These are phyloP conservation scores for Mionectes olivaceus DNA, from an alignment of 2,797 vertebrate species.

Conservation along the genomic window DNA sequence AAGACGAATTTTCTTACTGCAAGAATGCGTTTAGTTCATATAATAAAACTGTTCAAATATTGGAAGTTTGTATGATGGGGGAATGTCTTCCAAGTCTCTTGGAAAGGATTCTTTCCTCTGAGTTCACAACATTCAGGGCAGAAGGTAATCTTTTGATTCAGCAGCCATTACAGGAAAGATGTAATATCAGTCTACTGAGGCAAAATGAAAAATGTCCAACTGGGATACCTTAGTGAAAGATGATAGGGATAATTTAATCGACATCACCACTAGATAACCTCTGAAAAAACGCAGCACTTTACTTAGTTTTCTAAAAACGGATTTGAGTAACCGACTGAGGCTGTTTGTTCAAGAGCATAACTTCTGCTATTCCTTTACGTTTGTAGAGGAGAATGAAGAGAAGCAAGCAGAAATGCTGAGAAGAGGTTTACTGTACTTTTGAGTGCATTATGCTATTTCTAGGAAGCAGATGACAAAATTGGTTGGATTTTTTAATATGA, in stretches of 20 bases:
- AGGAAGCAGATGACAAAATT: not conserved
- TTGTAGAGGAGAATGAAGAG: not conserved
- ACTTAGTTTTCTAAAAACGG: not conserved
- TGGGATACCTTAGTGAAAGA: not conserved
- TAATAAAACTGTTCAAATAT: not conserved
- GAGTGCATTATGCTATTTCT: not conserved
- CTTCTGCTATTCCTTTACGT: not conserved
- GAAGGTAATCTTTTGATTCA: not conserved
- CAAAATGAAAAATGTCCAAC: not conserved
- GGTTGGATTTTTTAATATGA: not conserved
- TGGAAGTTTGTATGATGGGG: not conserved
- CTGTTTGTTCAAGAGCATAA: not conserved
- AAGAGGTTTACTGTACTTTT: not conserved
- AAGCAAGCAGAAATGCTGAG: not conserved
- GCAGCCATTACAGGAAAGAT: not conserved
- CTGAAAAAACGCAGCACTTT: not conserved
- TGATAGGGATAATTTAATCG: not conserved
- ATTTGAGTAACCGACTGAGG: not conserved
- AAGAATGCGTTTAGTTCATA: not conserved
- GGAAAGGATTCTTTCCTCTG: not conserved
- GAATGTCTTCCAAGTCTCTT: not conserved
- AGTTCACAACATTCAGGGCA: not conserved
- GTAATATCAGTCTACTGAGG: not conserved
- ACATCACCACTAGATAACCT: not conserved
- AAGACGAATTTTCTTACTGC: not conserved